Evolutionary conservation across 2,113 vertebrate species (phyloP).

Genomic region (Gymnogyps californianus): DNA sequence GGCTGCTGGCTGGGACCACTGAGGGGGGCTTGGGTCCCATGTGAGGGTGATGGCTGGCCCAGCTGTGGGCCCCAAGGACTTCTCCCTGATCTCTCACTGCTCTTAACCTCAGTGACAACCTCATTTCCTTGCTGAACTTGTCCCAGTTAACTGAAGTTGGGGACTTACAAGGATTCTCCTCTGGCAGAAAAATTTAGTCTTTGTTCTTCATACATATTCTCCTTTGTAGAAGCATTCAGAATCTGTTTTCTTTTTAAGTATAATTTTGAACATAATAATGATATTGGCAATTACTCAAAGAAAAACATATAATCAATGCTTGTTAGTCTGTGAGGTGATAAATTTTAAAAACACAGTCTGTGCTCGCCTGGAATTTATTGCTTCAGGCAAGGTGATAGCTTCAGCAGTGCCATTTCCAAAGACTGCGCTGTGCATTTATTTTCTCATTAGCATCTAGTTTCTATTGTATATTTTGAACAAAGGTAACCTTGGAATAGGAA

Average conservation of each 20-base stretch:
- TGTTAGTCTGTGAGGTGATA: constrained; percentile 31
- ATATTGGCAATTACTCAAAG: constrained; percentile 62
- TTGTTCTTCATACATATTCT: background rate
- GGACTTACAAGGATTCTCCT: background rate
- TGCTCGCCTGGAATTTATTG: constrained; percentile 47
- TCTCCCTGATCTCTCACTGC: background rate
- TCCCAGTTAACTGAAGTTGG: background rate
- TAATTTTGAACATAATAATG: constrained; percentile 19
- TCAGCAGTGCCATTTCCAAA: constrained; percentile 52
- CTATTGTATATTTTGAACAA: constrained; percentile 67
- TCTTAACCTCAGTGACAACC: background rate
- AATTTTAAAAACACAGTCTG: constrained; percentile 30
- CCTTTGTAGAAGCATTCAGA: background rate
- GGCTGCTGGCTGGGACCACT: background rate
- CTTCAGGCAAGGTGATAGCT: constrained; percentile 57
- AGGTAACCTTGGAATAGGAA: constrained; percentile 66
- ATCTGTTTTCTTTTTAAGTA: constrained; percentile 8
- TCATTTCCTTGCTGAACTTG: background rate
- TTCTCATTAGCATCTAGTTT: constrained; percentile 71
- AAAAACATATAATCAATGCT: constrained; percentile 51
- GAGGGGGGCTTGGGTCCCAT: background rate
- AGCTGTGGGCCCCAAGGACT: background rate
- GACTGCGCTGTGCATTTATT: constrained; percentile 53
- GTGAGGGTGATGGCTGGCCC: background rate
- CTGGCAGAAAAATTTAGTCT: background rate